phyloP scores from a whole-genome alignment of 2,888 invertebrate genomes.

The Ennomos fuscantarius region DNA sequence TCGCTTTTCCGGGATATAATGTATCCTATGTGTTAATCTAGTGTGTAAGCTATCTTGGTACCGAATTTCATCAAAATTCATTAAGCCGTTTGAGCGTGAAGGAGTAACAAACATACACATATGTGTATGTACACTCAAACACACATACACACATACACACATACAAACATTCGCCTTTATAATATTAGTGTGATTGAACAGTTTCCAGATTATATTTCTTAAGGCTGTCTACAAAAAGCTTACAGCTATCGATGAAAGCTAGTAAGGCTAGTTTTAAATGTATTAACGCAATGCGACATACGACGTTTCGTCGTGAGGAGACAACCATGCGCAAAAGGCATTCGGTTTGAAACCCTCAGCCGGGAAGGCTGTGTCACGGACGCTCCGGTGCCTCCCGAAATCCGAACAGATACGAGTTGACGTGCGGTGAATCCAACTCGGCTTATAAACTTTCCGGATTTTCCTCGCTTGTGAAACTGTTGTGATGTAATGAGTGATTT shows the following conservation, averaged over 20 bases:
- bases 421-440: slow-evolving; percentile 14
- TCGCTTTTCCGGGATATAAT: too few relatives aligned
- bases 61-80: too few relatives aligned
- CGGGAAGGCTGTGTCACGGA: slow-evolving; percentile 35
- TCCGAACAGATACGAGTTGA: slow-evolving; percentile 6
- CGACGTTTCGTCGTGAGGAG: slow-evolving; percentile 64
- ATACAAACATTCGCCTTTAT: too few relatives aligned
- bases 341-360: slow-evolving; percentile 53
- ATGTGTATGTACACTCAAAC: too few relatives aligned
- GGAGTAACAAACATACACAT: too few relatives aligned
- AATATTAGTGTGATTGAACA: too few relatives aligned
- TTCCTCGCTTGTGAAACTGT: not conserved
- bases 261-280: slow-evolving; percentile 62
- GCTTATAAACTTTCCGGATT: slow-evolving; percentile 15
- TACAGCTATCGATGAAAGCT: slow-evolving; percentile 42
- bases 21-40: too few relatives aligned
- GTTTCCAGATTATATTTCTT: slow-evolving; percentile 29
- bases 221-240: slow-evolving; percentile 21
- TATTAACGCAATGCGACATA: slow-evolving; percentile 82
- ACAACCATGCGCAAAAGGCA: slow-evolving; percentile 81
- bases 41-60: too few relatives aligned
- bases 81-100: too few relatives aligned
- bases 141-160: too few relatives aligned
- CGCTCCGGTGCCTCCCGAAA: slow-evolving; percentile 6
- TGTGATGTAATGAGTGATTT: not conserved